Percentiles rank a stretch among this genome's conserved stretches.
phyloP scores from a whole-genome alignment of 1,140 invertebrate genomes.

The Leptopilina boulardi region DNA sequence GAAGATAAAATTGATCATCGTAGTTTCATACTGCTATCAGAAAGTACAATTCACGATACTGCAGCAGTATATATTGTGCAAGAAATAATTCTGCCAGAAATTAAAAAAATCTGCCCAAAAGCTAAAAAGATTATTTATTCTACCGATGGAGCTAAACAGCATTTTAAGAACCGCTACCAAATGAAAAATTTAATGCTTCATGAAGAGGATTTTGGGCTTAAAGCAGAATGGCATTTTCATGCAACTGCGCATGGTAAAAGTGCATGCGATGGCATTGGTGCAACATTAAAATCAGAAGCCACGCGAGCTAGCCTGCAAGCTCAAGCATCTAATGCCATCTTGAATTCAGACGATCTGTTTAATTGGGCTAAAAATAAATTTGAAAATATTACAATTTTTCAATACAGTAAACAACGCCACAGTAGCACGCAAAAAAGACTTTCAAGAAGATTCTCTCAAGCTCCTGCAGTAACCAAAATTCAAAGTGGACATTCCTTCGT shows the following conservation, averaged over 20 bases:
- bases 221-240: constrained; percentile 62
- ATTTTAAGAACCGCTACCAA: too few relatives aligned
- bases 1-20: constrained; percentile 32
- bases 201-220: constrained; percentile 45
- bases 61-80: too few relatives aligned
- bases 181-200: too few relatives aligned
- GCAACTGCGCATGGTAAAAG: constrained; percentile 64
- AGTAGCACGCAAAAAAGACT: neutral
- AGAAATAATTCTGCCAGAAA: constrained; percentile 54
- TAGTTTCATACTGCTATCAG: too few relatives aligned
- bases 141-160: too few relatives aligned
- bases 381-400: constrained; percentile 11
- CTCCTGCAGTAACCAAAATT: neutral
- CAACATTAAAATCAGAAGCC: constrained; percentile 39
- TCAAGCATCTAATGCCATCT: neutral
- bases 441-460: neutral
- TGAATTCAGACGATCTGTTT: constrained; percentile 30
- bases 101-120: too few relatives aligned
- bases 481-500: neutral
- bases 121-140: too few relatives aligned
- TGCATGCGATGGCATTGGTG: constrained; percentile 59
- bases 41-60: constrained; percentile 20
- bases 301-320: constrained; percentile 23
- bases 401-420: neutral
- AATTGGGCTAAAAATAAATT: constrained; percentile 33